These are phyloP conservation scores for Falco columbarius DNA, from an alignment of 2,797 vertebrate species.

Conservation along the genomic window DNA sequence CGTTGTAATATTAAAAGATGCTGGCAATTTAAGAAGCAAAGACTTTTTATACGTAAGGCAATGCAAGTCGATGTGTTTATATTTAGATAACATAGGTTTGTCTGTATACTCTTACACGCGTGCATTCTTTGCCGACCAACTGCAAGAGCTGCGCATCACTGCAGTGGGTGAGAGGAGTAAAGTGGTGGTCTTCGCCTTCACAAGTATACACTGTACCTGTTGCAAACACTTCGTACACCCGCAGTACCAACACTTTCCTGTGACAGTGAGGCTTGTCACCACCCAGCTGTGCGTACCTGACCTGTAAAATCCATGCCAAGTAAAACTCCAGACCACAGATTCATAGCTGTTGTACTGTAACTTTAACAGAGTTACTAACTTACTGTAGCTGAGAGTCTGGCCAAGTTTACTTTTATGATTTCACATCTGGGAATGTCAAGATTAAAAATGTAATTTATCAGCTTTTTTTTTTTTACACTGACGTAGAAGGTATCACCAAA, in stretches of 20 bases:
- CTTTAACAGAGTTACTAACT: neutral
- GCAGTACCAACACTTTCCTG: neutral
- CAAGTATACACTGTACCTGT: neutral
- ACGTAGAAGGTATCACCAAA: neutral
- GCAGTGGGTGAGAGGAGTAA: neutral
- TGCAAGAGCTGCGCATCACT: neutral
- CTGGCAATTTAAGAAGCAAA: neutral
- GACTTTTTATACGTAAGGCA: neutral
- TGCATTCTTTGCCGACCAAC: neutral
- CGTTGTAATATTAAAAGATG: neutral
- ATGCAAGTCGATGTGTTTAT: neutral
- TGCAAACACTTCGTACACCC: neutral
- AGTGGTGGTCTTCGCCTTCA: neutral
- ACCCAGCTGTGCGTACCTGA: neutral
- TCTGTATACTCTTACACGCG: fast-evolving
- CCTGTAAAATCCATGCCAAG: neutral
- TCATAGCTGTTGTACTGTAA: neutral
- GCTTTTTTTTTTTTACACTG: neutral
- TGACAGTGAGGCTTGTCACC: neutral
- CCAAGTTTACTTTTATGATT: neutral
- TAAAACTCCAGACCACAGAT: neutral
- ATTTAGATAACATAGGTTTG: neutral
- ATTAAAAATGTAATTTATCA: neutral
- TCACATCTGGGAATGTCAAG: neutral
- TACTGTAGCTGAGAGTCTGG: neutral